Evolutionary conservation across 2,113 vertebrate genomes (phyloP).

Genomic region (Ammodytes marinus): DNA sequence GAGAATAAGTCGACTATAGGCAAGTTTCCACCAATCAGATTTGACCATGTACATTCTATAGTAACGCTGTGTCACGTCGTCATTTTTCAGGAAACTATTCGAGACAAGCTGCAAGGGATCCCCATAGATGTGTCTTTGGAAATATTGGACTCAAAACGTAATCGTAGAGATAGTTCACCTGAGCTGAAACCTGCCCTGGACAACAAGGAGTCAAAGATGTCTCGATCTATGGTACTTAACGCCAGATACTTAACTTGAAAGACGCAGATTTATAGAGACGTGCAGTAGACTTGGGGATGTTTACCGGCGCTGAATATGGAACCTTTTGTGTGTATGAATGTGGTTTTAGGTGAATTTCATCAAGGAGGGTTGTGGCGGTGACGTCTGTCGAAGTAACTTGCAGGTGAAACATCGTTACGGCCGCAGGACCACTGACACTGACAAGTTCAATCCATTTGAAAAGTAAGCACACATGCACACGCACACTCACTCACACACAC

Average conservation of each 20-base stretch:
- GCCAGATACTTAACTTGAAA: neutral
- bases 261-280: neutral
- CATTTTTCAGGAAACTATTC: constrained; percentile 88
- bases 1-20: too few relatives aligned
- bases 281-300: neutral
- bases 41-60: too few relatives aligned
- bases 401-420: constrained; percentile 89
- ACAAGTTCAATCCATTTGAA: constrained; percentile 85
- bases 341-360: constrained; percentile 90
- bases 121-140: constrained; percentile 88
- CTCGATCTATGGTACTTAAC: constrained; percentile 81
- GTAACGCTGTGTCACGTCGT: constrained; percentile 5
- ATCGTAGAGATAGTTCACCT: constrained; percentile 80
- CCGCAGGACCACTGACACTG: constrained; percentile 78
- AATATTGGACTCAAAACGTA: constrained; percentile 82
- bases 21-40: too few relatives aligned
- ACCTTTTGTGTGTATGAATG: constrained; percentile 2
- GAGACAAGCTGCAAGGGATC: constrained; percentile 93
- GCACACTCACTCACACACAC: neutral
- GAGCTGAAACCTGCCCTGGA: constrained; percentile 89
- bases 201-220: constrained; percentile 77
- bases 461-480: constrained; percentile 82
- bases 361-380: constrained; percentile 92
- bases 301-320: neutral
- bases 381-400: constrained; percentile 93